Conservation (phyloP, 2,888 invertebrate species). For the Lasioglossum leucozonium region DNA sequence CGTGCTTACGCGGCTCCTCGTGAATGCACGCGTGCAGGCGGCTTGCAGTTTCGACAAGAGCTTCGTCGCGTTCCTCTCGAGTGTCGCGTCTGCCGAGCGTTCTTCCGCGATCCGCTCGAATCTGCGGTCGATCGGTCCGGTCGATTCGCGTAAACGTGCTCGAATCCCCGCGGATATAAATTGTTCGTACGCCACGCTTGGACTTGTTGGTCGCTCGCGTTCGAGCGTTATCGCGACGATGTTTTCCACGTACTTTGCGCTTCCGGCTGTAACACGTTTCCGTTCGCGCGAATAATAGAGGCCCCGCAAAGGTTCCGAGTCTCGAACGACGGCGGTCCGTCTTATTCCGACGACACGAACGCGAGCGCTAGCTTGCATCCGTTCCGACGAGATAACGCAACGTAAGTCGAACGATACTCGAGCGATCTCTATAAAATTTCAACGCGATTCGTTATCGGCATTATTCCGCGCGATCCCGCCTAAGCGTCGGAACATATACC, state of each 20-base stretch:
- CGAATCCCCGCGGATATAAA: not conserved
- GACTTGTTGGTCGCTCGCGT: too few species aligned
- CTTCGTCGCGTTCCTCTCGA: constrained; percentile 25
- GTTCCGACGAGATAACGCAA: not conserved
- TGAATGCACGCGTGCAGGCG: constrained; percentile 46
- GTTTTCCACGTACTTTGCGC: not conserved
- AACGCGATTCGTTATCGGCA: not conserved
- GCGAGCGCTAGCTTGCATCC: not conserved
- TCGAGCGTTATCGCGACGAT: not conserved
- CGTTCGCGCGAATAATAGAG: not conserved
- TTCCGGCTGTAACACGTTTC: not conserved
- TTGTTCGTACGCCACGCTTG: not conserved
- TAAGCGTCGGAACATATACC: not conserved
- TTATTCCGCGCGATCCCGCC: not conserved
- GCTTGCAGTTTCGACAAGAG: constrained; percentile 42
- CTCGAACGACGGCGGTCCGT: not conserved
- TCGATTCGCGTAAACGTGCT: too few species aligned
- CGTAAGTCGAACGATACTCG: not conserved
- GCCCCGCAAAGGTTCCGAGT: not conserved
- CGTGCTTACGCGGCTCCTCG: constrained; percentile 50
- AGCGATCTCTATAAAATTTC: not conserved
- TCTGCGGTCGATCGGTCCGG: not conserved
- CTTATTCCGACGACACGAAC: not conserved
- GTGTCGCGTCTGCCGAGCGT: not conserved
- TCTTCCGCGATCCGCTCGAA: not conserved